A percentile compares a stretch with the other conserved stretches of the same genome.
These are phyloP conservation scores for Peromyscus californicus DNA, from an alignment of 2,113 vertebrate genomes.

Conservation along the genomic window DNA sequence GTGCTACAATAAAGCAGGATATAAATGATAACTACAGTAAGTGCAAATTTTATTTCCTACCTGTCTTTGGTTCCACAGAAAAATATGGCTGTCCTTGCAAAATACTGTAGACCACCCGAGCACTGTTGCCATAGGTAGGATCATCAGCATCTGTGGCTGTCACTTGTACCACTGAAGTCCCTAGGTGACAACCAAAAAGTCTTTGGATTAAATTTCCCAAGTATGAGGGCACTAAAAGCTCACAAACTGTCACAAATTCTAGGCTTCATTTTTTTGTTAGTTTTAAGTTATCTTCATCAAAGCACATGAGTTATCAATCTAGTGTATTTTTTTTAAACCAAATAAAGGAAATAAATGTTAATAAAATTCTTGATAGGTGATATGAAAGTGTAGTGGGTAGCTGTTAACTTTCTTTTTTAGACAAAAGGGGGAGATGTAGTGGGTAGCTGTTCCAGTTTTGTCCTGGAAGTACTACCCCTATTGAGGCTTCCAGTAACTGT, in stretches of 20 bases:
- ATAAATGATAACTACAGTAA: neutral
- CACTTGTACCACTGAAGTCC: constrained; percentile 97
- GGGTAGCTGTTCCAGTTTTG: too few relatives aligned
- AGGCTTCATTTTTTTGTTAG: neutral
- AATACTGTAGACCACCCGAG: constrained; percentile 98
- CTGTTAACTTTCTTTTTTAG: too few relatives aligned
- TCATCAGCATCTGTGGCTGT: constrained; percentile 98
- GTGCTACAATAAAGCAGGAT: neutral
- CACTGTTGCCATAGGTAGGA: constrained; percentile 98
- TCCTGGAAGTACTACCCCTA: too few relatives aligned
- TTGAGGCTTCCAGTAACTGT: too few relatives aligned
- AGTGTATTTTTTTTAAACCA: neutral
- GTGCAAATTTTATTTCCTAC: constrained; percentile 78
- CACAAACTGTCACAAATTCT: neutral
- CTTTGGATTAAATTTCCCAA: constrained; percentile 25
- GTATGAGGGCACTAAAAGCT: neutral
- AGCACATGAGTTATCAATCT: neutral
- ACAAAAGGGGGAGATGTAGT: too few relatives aligned
- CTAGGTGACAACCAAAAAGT: constrained; percentile 84
- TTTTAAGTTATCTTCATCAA: neutral
- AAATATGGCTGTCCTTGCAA: constrained; percentile 98
- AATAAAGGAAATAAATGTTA: constrained; percentile 26
- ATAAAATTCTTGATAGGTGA: neutral
- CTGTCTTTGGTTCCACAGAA: constrained; percentile 98
- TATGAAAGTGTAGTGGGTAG: neutral